phyloP scores from a whole-genome alignment of 2,113 vertebrate genomes.

The Scomber scombrus region DNA sequence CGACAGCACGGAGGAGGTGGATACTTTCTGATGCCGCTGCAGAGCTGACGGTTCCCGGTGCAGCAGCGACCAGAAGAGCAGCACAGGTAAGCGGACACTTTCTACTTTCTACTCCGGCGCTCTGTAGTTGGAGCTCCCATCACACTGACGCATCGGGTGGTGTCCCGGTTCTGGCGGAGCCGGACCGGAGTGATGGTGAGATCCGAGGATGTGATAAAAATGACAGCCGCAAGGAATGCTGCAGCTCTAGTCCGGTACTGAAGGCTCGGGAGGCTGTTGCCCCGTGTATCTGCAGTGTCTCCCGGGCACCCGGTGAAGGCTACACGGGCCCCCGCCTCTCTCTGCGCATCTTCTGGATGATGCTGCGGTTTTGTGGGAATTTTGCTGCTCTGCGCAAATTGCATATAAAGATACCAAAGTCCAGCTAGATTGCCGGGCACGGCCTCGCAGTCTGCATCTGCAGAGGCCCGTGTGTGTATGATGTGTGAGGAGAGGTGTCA shows the following conservation, averaged over 20 bases:
- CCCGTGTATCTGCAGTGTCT: slow-evolving; percentile 49
- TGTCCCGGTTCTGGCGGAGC: slow-evolving; percentile 39
- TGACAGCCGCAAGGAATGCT: slow-evolving; percentile 4
- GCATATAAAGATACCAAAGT: slow-evolving; percentile 30
- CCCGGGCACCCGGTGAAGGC: background rate
- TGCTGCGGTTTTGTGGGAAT: slow-evolving; percentile 79
- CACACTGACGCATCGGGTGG: slow-evolving; percentile 66
- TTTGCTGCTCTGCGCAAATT: slow-evolving; percentile 85
- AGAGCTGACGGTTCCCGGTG: slow-evolving; percentile 57
- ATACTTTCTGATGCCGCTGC: slow-evolving; percentile 39
- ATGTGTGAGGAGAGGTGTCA: slow-evolving; percentile 37
- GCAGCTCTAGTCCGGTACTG: background rate
- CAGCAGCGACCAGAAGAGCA: slow-evolving; percentile 30
- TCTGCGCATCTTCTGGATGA: slow-evolving; percentile 72
- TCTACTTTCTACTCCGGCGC: background rate
- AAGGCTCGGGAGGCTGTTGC: background rate
- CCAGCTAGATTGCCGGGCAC: slow-evolving; percentile 11
- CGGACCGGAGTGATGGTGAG: background rate
- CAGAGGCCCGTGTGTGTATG: slow-evolving; percentile 46
- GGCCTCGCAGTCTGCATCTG: slow-evolving; percentile 22
- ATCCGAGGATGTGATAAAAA: background rate
- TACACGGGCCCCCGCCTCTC: slow-evolving; percentile 45
- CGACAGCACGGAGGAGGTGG: slow-evolving; percentile 24
- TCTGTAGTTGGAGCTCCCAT: background rate
- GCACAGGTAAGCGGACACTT: slow-evolving; percentile 62